Percentiles rank a stretch among this genome's conserved stretches.
Conservation (phyloP, 2,113 vertebrate genomes). For the Labeo catla region DNA sequence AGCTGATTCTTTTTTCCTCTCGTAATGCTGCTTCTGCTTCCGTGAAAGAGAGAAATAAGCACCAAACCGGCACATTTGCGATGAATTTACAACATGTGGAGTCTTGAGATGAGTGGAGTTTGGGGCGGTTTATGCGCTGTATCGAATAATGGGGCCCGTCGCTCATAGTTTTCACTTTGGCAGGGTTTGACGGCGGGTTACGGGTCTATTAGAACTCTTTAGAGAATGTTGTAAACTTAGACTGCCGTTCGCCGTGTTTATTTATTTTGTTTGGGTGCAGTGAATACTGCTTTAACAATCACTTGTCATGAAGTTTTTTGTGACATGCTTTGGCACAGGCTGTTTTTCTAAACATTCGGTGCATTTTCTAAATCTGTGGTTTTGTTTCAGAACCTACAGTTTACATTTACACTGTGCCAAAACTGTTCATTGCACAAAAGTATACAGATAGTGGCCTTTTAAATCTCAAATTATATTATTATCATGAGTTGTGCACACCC, state of each 20-base stretch:
- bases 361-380: not conserved
- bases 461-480: not conserved
- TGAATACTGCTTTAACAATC: not conserved
- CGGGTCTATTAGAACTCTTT: not conserved
- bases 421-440: not conserved
- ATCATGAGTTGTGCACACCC: not conserved
- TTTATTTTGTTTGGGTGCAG: conserved; percentile 5
- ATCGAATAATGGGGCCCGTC: not conserved
- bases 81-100: not conserved
- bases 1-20: conserved; percentile 25
- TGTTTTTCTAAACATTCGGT: not conserved
- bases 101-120: not conserved
- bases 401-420: not conserved
- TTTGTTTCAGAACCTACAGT: not conserved
- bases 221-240: not conserved
- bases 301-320: conserved; percentile 18
- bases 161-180: conserved; percentile 8
- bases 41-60: conserved; percentile 18
- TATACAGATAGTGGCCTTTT: not conserved
- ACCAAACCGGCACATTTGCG: not conserved
- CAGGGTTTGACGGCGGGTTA: not conserved
- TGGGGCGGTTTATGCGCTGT: not conserved
- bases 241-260: not conserved
- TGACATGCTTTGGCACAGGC: not conserved
- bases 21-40: not conserved